phyloP scores from a whole-genome alignment of 1,140 invertebrate species.

The Achatina immaculata region DNA sequence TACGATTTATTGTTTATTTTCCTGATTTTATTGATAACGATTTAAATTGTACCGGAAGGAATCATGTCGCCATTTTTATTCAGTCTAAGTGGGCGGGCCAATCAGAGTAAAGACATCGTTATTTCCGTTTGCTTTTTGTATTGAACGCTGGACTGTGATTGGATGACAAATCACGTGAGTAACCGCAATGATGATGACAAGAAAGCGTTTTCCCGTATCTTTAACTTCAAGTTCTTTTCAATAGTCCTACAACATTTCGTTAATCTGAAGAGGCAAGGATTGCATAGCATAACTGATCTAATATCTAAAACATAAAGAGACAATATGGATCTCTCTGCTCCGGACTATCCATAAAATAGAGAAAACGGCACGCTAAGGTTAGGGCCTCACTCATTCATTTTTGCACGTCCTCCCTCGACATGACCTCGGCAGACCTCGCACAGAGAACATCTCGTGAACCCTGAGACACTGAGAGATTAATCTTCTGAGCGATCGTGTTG shows the following conservation, averaged over 20 bases:
- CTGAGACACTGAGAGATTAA: neutral
- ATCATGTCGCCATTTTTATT: neutral
- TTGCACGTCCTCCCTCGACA: neutral
- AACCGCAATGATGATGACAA: neutral
- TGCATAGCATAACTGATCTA: neutral
- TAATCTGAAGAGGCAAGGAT: too few species aligned
- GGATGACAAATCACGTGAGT: neutral
- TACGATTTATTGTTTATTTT: neutral
- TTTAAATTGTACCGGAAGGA: neutral
- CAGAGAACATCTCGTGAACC: neutral
- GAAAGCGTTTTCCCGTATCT: too few species aligned
- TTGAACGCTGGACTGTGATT: neutral
- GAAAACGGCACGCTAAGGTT: neutral
- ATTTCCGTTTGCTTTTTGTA: too few species aligned
- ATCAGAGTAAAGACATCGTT: conserved; percentile 3
- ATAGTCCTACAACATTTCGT: too few species aligned
- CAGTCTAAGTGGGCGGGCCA: neutral
- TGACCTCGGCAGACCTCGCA: neutral
- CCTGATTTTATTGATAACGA: neutral
- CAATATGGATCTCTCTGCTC: neutral
- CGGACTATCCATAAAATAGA: neutral
- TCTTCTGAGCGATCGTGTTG: neutral
- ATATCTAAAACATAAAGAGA: neutral
- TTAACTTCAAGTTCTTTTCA: too few species aligned
- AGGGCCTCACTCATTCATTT: neutral